Conservation (phyloP, 2,113 vertebrate species). For the Furnarius figulus region DNA sequence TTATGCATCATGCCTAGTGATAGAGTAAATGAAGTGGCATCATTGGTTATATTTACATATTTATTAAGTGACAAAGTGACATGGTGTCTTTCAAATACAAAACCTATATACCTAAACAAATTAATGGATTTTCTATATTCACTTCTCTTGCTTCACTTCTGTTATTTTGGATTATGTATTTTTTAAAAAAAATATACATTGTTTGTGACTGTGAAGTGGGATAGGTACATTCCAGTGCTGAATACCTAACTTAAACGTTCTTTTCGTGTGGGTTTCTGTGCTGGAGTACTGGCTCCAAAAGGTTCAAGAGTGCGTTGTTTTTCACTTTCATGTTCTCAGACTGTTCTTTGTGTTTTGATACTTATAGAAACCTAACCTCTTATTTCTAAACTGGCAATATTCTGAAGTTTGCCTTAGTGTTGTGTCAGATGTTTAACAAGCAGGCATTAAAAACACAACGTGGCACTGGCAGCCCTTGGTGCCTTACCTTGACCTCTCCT, state of each 20-base stretch:
- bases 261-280: not conserved
- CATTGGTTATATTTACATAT: not conserved
- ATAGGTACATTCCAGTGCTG: not conserved
- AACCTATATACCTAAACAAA: not conserved
- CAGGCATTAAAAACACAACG: not conserved
- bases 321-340: not conserved
- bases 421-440: not conserved
- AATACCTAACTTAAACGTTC: not conserved
- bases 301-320: conserved; percentile 21
- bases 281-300: not conserved
- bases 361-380: not conserved
- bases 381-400: not conserved
- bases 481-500: not conserved
- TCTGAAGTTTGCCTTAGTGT: not conserved
- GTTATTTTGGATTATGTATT: not conserved
- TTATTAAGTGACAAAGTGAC: not conserved
- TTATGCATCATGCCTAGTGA: not conserved
- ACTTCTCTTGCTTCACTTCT: not conserved
- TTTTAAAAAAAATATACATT: not conserved
- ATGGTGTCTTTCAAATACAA: not conserved
- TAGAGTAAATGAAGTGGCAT: not conserved
- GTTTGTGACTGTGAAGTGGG: not conserved
- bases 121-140: not conserved
- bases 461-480: not conserved
- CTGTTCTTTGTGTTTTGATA: conserved; percentile 4